Evolutionary conservation across 2,888 invertebrate genomes (phyloP), one percentile per base, ranked within the genome.

Genomic region (Plagiodera versicolora): DNA sequence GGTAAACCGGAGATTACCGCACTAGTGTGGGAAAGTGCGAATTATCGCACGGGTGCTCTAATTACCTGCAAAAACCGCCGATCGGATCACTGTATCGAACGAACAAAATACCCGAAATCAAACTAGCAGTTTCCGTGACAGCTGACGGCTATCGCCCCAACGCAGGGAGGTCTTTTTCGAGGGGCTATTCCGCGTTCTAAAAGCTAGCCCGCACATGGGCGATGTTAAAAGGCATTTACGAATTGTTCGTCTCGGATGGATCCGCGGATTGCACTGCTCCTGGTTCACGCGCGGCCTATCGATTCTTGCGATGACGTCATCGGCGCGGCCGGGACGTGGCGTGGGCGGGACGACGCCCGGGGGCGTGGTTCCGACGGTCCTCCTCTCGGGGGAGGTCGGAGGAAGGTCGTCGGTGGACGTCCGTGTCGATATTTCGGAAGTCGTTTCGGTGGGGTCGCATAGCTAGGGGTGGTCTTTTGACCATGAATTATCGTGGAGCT

Each of bases 141-240:
- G 4, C 3, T 3, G 24, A 83, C 94, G 95, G 85, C 93, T 93
- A 86, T 95, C 95, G 82, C 94, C 94, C 95, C 95, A 95, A 84
- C 95, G 90, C 79, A 95, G 89, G 83, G 94, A 94, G 84, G 95
- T 95, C 88, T 94, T 94, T 86, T 94, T 94, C 84, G 94, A 94
- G 87, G 95, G 95, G 87, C 92, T 94, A 86, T 95, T 95, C 84
- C 94, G 91, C 83, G 94, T 94, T 85, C 90, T 94, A 89, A 94
- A 94, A 85, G 90, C 92, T 90, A 93, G 88, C 87, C 93, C 92
- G 87, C 91, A 93, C 94, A 94, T 94, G 91, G 89, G 89, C 89
- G 84, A 83, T 82, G 81, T 77, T 80, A 73, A 73, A 70, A 72
- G 68, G 76, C 78, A 79, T 79, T 73, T 76, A 76, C 73, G 62